These are phyloP conservation scores for Chaetodon trifascialis DNA, from an alignment of 2,113 vertebrate genomes.

Conservation along the genomic window DNA sequence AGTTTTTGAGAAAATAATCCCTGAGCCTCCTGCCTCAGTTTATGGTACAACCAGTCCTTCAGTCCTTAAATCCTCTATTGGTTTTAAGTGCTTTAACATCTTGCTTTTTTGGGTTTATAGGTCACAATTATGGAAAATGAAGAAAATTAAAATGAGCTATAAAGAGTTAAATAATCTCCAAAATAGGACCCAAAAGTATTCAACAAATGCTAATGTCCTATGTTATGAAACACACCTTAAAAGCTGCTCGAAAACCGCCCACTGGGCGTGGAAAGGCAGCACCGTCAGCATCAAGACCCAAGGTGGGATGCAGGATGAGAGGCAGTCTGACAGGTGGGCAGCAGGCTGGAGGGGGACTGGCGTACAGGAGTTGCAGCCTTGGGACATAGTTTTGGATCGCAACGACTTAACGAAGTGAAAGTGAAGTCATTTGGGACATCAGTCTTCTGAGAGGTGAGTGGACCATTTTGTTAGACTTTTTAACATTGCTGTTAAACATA, in stretches of 20 bases:
- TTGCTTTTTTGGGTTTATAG: neutral
- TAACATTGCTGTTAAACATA: neutral
- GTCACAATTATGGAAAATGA: slow-evolving; percentile 3
- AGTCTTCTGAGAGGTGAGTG: slow-evolving; percentile 57
- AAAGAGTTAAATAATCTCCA: neutral
- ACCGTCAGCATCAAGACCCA: neutral
- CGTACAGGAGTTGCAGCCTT: neutral
- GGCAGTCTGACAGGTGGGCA: slow-evolving; percentile 39
- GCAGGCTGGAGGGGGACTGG: neutral
- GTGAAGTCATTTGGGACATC: slow-evolving; percentile 2
- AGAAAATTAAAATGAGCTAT: neutral
- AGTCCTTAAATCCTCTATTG: slow-evolving; percentile 7
- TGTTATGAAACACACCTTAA: slow-evolving; percentile 2
- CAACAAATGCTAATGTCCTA: neutral
- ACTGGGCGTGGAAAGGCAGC: slow-evolving; percentile 20
- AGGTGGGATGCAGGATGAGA: slow-evolving; percentile 20
- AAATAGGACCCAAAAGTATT: neutral
- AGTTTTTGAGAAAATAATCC: slow-evolving; percentile 18
- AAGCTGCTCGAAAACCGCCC: slow-evolving; percentile 39
- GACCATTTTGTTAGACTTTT: neutral
- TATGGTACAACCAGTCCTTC: neutral
- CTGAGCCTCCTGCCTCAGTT: neutral
- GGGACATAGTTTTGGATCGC: neutral
- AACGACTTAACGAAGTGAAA: neutral
- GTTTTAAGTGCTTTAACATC: slow-evolving; percentile 38